Conservation (phyloP, 2,888 invertebrate species). For the Orthonevra nobilis region DNA sequence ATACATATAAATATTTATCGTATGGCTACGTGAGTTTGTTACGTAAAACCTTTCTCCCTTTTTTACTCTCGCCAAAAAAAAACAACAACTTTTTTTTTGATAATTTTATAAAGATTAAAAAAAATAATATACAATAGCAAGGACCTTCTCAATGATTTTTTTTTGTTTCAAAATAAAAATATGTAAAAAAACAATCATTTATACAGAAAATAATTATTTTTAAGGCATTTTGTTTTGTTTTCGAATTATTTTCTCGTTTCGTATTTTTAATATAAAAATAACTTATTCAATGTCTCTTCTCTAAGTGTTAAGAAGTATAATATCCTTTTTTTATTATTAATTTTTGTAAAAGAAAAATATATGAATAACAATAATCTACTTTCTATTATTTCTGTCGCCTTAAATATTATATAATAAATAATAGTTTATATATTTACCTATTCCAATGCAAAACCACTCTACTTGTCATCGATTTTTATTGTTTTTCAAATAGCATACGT, state of each 20-base stretch:
- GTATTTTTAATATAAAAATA: neutral
- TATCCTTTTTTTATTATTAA: constrained; percentile 11
- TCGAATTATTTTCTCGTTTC: constrained; percentile 36
- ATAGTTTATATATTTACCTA: neutral
- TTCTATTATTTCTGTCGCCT: constrained; percentile 53
- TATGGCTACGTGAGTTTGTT: constrained; percentile 71
- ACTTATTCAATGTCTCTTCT: constrained; percentile 58
- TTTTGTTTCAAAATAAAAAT: constrained; percentile 30
- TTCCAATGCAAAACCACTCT: constrained; percentile 65
- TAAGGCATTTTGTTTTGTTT: constrained; percentile 46
- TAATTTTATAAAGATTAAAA: constrained; percentile 20
- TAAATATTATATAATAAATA: constrained; percentile 7
- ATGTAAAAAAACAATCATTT: constrained; percentile 25
- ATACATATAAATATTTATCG: constrained; percentile 70
- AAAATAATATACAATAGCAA: constrained; percentile 75
- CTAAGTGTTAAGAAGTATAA: constrained; percentile 48
- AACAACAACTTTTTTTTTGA: constrained; percentile 16
- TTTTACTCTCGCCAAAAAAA: constrained; percentile 40
- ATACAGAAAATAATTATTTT: constrained; percentile 14
- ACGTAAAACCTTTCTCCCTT: constrained; percentile 25
- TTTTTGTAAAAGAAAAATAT: constrained; percentile 33
- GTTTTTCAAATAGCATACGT: constrained; percentile 50
- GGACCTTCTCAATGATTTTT: constrained; percentile 80
- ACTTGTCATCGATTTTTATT: constrained; percentile 50
- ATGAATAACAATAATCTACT: constrained; percentile 3